Conservation (phyloP, 2,113 vertebrate species). For the Onychostoma macrolepis region DNA sequence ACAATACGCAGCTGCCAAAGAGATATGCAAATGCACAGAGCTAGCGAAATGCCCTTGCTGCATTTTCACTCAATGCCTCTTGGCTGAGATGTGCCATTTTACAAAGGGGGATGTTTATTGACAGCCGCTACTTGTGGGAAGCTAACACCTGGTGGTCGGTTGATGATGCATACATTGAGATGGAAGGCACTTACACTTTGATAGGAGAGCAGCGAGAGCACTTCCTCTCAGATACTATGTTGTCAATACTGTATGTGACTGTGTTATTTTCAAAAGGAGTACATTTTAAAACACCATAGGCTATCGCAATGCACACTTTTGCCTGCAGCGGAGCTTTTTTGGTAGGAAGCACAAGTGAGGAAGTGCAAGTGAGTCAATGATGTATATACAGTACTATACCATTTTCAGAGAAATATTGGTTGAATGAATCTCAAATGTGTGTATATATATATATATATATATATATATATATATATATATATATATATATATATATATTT, state of each 20-base stretch:
- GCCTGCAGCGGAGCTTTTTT: background rate
- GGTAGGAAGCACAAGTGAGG: background rate
- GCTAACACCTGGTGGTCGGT: slow-evolving; percentile 24
- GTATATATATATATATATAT: no score
- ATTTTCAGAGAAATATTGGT: no score
- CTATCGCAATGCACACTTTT: background rate
- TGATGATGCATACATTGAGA: slow-evolving; percentile 31
- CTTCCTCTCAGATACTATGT: background rate
- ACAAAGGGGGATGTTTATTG: slow-evolving; percentile 49
- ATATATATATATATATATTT: no score
- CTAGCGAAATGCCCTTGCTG: slow-evolving; percentile 7
- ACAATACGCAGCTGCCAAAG: slow-evolving; percentile 35
- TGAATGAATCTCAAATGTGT: no score
- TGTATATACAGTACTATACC: no score
- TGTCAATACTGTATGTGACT: background rate
- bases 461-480: no score
- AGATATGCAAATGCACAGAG: slow-evolving; percentile 31
- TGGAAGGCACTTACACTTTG: slow-evolving; percentile 34
- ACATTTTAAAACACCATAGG: background rate
- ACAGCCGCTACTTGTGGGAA: slow-evolving; percentile 27
- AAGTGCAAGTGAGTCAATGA: no score
- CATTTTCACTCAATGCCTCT: slow-evolving; percentile 30
- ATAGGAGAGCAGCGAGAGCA: background rate
- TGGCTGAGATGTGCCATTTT: slow-evolving; percentile 38
- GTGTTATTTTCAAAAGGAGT: background rate